phyloP scores from a whole-genome alignment of 2,797 vertebrate species.

The Choloepus didactylus region DNA sequence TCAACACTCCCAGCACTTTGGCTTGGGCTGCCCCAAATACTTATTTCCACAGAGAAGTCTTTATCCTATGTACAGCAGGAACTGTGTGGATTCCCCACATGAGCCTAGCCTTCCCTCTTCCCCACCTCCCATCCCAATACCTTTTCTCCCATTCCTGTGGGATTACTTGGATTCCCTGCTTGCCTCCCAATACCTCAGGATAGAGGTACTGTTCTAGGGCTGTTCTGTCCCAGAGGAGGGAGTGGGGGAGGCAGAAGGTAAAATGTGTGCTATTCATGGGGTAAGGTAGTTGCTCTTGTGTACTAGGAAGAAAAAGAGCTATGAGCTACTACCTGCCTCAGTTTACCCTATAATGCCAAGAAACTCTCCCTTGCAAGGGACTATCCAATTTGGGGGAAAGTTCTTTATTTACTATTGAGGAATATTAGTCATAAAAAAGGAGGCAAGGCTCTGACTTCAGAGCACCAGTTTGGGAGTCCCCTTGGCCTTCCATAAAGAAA shows the following conservation, averaged over 20 bases:
- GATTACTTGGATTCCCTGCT: slow-evolving; percentile 77
- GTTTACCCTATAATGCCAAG: slow-evolving; percentile 54
- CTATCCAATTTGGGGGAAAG: slow-evolving; percentile 39
- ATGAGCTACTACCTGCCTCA: slow-evolving; percentile 19
- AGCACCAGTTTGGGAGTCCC: slow-evolving; percentile 15
- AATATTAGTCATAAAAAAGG: slow-evolving; percentile 38
- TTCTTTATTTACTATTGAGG: slow-evolving; percentile 57
- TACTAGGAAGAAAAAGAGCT: background rate
- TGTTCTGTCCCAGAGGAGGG: slow-evolving; percentile 51
- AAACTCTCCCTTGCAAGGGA: slow-evolving; percentile 39
- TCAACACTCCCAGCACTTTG: slow-evolving; percentile 77
- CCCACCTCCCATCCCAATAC: slow-evolving; percentile 71
- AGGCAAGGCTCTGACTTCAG: slow-evolving; percentile 35
- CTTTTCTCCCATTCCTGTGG: slow-evolving; percentile 80
- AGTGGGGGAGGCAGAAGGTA: slow-evolving; percentile 45
- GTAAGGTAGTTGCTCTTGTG: slow-evolving; percentile 17
- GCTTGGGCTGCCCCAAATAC: slow-evolving; percentile 75
- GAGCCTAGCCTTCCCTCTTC: slow-evolving; percentile 65
- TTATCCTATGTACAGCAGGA: slow-evolving; percentile 79
- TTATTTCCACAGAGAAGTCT: slow-evolving; percentile 83
- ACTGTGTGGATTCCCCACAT: slow-evolving; percentile 75
- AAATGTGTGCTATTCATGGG: background rate
- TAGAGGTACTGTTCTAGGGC: slow-evolving; percentile 67
- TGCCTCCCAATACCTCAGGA: slow-evolving; percentile 65
- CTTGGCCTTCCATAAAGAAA: slow-evolving; percentile 61